phyloP scores from a whole-genome alignment of 2,113 vertebrate genomes.

The Empidonax traillii region DNA sequence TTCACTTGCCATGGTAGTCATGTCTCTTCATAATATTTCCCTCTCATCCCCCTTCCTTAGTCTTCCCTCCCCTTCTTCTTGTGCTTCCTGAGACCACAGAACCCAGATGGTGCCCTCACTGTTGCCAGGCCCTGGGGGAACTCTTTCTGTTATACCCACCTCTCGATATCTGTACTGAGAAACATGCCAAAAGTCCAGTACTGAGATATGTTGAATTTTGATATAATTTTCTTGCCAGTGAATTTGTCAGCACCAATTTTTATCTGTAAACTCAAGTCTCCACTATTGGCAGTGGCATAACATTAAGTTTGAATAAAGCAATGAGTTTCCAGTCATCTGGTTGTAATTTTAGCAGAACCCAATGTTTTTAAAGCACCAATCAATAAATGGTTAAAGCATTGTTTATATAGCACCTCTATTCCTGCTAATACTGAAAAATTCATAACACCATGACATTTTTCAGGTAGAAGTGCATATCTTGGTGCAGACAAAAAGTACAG shows the following conservation, averaged over 20 bases:
- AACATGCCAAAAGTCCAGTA: neutral
- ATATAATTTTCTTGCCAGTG: neutral
- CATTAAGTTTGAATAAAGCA: neutral
- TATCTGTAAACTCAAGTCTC: neutral
- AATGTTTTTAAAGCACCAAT: slow-evolving; percentile 12
- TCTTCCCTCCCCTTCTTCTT: slow-evolving; percentile 18
- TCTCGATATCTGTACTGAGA: neutral
- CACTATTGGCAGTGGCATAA: neutral
- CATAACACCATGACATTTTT: slow-evolving; percentile 3
- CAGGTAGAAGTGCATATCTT: neutral
- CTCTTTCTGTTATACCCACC: neutral
- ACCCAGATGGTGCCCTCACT: slow-evolving; percentile 28
- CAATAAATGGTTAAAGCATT: slow-evolving; percentile 37
- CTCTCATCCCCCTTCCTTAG: neutral
- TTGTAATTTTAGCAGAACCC: slow-evolving; percentile 15
- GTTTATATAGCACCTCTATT: slow-evolving; percentile 30
- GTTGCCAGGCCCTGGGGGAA: slow-evolving; percentile 12
- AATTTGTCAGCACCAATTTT: neutral
- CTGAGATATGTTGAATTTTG: neutral
- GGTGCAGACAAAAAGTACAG: neutral
- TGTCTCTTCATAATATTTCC: slow-evolving; percentile 7
- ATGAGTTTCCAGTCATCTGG: neutral
- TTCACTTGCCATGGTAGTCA: neutral
- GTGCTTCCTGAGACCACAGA: slow-evolving; percentile 18
- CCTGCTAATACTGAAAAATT: slow-evolving; percentile 45